Percentiles rank a stretch among this genome's conserved stretches.
Evolutionary conservation across 2,113 vertebrate species (phyloP).

Genomic region (Mellivora capensis): DNA sequence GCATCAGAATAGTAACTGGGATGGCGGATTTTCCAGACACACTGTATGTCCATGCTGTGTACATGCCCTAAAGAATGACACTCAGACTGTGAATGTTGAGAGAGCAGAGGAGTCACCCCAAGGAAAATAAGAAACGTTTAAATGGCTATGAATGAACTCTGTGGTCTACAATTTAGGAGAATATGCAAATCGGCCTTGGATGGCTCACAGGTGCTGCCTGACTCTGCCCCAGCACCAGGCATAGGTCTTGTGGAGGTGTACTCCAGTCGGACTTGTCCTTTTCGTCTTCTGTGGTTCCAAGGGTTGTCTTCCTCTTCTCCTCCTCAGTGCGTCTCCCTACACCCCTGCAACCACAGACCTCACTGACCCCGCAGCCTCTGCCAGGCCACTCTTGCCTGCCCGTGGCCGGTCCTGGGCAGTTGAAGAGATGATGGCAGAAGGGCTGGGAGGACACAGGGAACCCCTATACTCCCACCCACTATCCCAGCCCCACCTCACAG

Average conservation of each 20-base stretch:
- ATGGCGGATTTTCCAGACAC: background rate
- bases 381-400: background rate
- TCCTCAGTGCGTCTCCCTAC: rapidly evolving
- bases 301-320: background rate
- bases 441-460: background rate
- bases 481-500: background rate
- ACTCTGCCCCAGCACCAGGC: rapidly evolving
- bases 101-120: background rate
- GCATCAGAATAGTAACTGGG: background rate
- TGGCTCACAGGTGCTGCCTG: background rate
- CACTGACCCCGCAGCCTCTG: too few species aligned
- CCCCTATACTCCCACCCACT: background rate
- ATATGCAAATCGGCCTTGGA: background rate
- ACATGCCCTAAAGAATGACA: background rate
- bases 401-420: background rate
- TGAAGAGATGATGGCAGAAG: background rate
- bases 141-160: background rate
- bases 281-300: background rate
- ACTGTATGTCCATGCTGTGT: rapidly evolving
- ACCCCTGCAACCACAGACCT: background rate
- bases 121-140: background rate
- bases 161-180: background rate
- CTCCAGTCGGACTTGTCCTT: background rate
- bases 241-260: background rate
- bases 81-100: rapidly evolving